Percentiles rank a stretch among this genome's conserved stretches.
Conservation (phyloP, 2,113 vertebrate genomes). For the Erinaceus europaeus region DNA sequence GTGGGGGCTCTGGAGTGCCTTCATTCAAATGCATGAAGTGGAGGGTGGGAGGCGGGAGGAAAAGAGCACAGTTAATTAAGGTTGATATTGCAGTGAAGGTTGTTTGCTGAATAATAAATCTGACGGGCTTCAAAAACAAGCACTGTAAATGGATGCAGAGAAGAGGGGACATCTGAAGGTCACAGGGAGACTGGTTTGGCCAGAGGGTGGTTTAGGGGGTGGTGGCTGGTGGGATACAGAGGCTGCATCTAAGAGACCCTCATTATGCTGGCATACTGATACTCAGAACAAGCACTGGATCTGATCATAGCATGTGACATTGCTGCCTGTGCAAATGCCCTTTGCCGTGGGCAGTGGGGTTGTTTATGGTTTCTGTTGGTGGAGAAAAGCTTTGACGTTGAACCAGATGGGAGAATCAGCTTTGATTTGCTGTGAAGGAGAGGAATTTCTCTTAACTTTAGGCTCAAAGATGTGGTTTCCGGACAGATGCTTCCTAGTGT, state of each 20-base stretch:
- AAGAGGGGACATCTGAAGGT: constrained; percentile 65
- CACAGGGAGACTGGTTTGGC: constrained; percentile 33
- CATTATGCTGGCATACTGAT: constrained; percentile 24
- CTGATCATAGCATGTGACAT: not conserved
- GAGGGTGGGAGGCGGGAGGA: constrained; percentile 78
- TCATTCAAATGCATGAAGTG: constrained; percentile 75
- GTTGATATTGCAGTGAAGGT: constrained; percentile 80
- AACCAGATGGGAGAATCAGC: not conserved
- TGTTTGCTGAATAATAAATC: constrained; percentile 85
- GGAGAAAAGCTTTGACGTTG: constrained; percentile 26
- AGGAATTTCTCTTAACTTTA: constrained; percentile 6
- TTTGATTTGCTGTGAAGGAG: not conserved
- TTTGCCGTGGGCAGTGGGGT: not conserved
- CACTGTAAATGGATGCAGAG: constrained; percentile 76
- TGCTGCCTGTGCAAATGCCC: not conserved
- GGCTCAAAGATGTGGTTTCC: constrained; percentile 17
- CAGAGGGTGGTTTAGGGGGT: not conserved
- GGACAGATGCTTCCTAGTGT: not conserved
- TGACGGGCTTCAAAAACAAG: constrained; percentile 73
- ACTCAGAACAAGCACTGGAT: not conserved
- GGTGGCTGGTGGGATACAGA: constrained; percentile 19
- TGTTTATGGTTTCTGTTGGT: not conserved
- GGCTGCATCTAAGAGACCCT: not conserved
- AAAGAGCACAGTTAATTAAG: constrained; percentile 83
- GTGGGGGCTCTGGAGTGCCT: constrained; percentile 61